Percentiles rank a stretch among this genome's conserved stretches.
These are phyloP conservation scores for Cynocephalus volans DNA, from an alignment of 2,113 vertebrate genomes.

Conservation along the genomic window DNA sequence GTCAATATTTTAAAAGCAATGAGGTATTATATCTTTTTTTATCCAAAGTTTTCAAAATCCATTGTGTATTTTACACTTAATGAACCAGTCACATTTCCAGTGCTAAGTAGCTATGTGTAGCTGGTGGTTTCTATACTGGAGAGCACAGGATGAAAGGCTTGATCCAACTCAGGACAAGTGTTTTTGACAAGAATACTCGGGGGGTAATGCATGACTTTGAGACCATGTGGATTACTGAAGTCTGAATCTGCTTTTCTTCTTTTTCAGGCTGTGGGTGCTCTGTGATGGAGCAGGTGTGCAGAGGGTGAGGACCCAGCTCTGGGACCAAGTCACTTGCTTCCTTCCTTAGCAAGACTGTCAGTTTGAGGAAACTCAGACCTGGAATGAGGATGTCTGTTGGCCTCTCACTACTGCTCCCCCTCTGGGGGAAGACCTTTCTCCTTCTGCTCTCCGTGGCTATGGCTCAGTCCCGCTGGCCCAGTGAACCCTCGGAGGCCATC, in stretches of 20 bases:
- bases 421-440: conserved; percentile 91
- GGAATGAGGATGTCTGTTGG: conserved; percentile 89
- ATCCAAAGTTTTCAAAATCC: conserved; percentile 31
- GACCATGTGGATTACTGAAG: not conserved
- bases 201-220: not conserved
- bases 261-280: conserved; percentile 83
- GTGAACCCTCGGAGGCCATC: conserved; percentile 88
- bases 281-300: conserved; percentile 88
- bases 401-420: conserved; percentile 84
- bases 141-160: not conserved
- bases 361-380: conserved; percentile 40
- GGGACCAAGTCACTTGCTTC: conserved; percentile 49
- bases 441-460: conserved; percentile 89
- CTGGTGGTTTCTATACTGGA: not conserved
- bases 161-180: not conserved
- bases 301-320: conserved; percentile 75
- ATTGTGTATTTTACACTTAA: not conserved
- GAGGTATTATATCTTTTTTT: not conserved
- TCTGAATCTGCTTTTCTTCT: conserved; percentile 73
- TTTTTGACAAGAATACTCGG: not conserved
- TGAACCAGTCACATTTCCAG: not conserved
- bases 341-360: not conserved
- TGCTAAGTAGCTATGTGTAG: not conserved
- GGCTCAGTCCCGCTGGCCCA: conserved; percentile 88
- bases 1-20: conserved; percentile 32